A percentile compares a stretch with the other conserved stretches of the same genome.
phyloP scores from a whole-genome alignment of 2,797 vertebrate genomes.

The Euthynnus affinis region DNA sequence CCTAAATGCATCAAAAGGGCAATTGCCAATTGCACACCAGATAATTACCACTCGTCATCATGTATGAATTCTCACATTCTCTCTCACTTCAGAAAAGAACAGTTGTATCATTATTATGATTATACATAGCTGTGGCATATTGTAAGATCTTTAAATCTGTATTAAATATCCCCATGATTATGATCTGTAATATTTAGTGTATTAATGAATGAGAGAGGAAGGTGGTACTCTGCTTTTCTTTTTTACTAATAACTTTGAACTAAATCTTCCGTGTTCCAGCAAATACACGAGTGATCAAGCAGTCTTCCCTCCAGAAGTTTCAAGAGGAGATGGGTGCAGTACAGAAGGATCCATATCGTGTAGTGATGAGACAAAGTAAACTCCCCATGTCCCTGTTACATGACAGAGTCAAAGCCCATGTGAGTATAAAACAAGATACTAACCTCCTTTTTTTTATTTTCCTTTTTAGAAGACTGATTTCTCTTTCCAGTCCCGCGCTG shows the following conservation, averaged over 20 bases:
- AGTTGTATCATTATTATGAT: no score
- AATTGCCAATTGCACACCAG: not conserved
- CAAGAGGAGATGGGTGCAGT: conserved; percentile 96
- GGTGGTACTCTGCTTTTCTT: no score
- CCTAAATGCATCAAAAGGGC: not conserved
- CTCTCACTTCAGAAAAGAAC: no score
- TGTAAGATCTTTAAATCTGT: no score
- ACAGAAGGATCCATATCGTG: conserved; percentile 95
- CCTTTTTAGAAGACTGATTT: not conserved
- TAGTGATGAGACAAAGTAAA: conserved; percentile 95
- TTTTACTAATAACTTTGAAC: not conserved
- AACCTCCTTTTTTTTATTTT: not conserved
- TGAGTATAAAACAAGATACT: conserved; percentile 80
- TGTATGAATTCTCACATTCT: no score
- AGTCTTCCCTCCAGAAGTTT: conserved; percentile 96
- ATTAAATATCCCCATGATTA: no score
- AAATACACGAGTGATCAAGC: conserved; percentile 98
- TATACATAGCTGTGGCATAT: no score
- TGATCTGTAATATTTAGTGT: not conserved
- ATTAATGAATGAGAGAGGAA: not conserved
- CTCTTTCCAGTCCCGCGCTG: not conserved
- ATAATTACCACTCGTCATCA: no score
- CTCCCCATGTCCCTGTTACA: conserved; percentile 97
- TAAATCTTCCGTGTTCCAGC: conserved; percentile 80
- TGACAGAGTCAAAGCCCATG: conserved; percentile 93